Evolutionary conservation across 2,797 vertebrate genomes (phyloP), one percentile per base, ranked within the genome.

Genomic region (Sciurus vulgaris): DNA sequence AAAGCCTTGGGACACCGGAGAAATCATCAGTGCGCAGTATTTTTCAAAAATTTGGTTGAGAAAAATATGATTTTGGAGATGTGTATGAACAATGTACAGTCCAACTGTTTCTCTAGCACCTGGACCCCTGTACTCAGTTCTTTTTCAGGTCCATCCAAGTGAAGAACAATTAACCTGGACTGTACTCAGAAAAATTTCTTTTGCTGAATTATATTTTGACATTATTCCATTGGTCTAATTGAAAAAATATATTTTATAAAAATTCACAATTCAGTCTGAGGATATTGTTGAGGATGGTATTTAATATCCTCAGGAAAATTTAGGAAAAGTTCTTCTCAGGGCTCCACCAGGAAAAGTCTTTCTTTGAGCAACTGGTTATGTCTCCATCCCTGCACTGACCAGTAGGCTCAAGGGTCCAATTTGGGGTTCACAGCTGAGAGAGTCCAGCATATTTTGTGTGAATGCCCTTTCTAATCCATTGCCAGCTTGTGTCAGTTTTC

Each of bases 51-150:
- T 85, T 56, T 89, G 33, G 47, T 73, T 44, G 47, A 95, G 82
- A 77, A 89, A 95, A 90, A 63, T 15, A 59, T 69, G 54, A 69
- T 83, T 87, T 89, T 86, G 44, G 67, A 92, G 73, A 78, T 38
- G 28, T 44, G 5, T 24, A 81, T 77, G 20, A 61, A 87, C 74
- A 83, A 69, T 5, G 56, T 1, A 33, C 26, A 54, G 72, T 61
- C 56, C 4, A 2, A 20, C 0, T 51, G 67, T 9, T n/a, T 30
- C 12, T 74, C 49, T 30, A 56, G 85, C 79, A 79, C 74, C 47
- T 20, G 33, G 38, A 49, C 41, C 14, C 6, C 17, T 73, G 7
- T 79, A 72, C 70, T 67, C 61, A 61, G 41, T n/a, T 89, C 35
- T n/a, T 72, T 41, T 2, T 89, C 54, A 56, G 24, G 17, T 41